Base-by-base conservation (phyloP, 2,888 invertebrate genomes). In the Auanema freiburgensis region DNA sequence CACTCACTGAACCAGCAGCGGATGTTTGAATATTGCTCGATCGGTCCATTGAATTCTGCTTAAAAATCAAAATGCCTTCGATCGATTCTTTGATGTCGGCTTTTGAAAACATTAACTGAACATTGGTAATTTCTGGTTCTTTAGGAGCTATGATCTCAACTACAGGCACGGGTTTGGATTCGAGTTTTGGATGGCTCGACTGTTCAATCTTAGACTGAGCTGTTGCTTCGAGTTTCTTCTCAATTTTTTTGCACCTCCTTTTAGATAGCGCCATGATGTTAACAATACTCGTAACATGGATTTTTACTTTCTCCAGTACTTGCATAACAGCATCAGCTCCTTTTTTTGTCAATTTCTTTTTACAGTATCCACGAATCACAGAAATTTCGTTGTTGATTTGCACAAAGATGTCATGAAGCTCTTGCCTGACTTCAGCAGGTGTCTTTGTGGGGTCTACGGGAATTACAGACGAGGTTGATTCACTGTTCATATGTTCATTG, bases 301-400 rank as follows among this genome's bases (percentile, higher is more conserved):
- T 63, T 40, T 65, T 59, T 14, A 77, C 76, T 24, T 76, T 73
- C 18, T 69, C 66, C 14, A 78, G 63, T 0, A 81, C 80, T 23
- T 69, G 66, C 25, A 79, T 71, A 0, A 81, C 80, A 16, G 78
- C 72, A 33, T 82, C 79, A 2, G 79, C 61, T 2, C 76, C 73
- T 40, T 79, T 68, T 23, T 75, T 72, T 4, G 76, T 72, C 57
- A 76, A 66, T 54, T 77, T 78, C 58, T 71, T 67, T 23, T 71
- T 65, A 64, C 82, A 81, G 18, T 78, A 68, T 12, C 67, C 65
- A 18, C 78, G 73, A 16, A 81, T 81, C 1, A 71, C 75, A 40
- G 74, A 74, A 55, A 81, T 81, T 60, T 81, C 81, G 8, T 71
- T 65, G 61, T 77, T 79, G 24, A 81, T 81, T 23, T 73, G 72